Evolutionary conservation across 2,113 vertebrate genomes (phyloP).

Genomic region (Arenaria interpres): DNA sequence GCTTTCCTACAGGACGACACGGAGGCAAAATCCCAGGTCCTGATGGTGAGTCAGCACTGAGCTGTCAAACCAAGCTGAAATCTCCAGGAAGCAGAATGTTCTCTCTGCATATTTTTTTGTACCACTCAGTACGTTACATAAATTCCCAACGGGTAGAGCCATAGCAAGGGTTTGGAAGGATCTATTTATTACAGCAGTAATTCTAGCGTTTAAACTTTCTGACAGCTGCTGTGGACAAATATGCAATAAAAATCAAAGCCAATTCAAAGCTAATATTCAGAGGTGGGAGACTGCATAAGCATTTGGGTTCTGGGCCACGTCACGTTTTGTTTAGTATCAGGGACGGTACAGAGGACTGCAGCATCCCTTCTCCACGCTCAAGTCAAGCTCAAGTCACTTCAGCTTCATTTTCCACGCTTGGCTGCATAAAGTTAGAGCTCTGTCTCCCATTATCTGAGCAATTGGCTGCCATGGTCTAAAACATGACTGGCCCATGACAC

Average conservation of each 20-base stretch:
- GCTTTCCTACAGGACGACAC: background rate
- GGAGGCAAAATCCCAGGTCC: background rate
- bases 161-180: constrained; percentile 39
- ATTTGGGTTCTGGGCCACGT: background rate
- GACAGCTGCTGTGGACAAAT: constrained; percentile 62
- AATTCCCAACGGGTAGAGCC: constrained; percentile 43
- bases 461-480: background rate
- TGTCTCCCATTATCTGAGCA: background rate
- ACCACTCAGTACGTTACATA: constrained; percentile 50
- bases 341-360: background rate
- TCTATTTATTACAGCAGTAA: constrained; percentile 57
- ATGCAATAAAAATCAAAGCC: constrained; percentile 11
- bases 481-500: background rate
- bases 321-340: background rate
- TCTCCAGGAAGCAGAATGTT: constrained; percentile 32
- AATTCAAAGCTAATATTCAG: background rate
- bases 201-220: constrained; percentile 51
- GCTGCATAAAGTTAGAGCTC: background rate
- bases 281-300: background rate
- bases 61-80: constrained; percentile 18
- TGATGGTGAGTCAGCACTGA: constrained; percentile 56
- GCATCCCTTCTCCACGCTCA: background rate
- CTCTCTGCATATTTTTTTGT: constrained; percentile 9
- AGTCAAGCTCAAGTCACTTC: background rate
- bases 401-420: background rate